Conservation (phyloP, 2,113 vertebrate genomes). For the Brienomyrus longianalis region DNA sequence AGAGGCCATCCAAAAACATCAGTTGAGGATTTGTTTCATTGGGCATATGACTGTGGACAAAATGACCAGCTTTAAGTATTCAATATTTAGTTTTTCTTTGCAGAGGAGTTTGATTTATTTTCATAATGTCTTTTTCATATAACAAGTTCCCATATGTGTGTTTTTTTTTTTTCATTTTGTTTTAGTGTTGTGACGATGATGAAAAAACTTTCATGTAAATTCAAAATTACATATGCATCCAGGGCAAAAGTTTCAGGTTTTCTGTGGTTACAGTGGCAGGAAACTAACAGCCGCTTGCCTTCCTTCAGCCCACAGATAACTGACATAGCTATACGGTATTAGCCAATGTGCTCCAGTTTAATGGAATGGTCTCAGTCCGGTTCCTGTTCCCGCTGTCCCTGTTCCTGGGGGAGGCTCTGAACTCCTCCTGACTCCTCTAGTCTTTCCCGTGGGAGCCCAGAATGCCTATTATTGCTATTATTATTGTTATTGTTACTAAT, state of each 20-base stretch:
- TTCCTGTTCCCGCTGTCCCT: background rate
- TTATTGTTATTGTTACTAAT: constrained; percentile 1
- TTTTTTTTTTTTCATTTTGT: background rate
- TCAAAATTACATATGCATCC: constrained; percentile 7
- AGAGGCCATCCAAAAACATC: background rate
- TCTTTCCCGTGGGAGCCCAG: background rate
- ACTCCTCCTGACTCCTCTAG: background rate
- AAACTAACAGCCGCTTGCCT: background rate
- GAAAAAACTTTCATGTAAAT: constrained; percentile 6
- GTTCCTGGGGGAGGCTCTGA: background rate
- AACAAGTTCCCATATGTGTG: background rate
- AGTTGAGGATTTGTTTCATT: background rate
- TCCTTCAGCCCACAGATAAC: background rate
- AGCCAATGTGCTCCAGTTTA: background rate
- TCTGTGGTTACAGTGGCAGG: constrained; percentile 1
- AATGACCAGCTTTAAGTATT: background rate
- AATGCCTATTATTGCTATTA: background rate
- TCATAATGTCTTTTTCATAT: background rate
- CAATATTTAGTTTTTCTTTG: background rate
- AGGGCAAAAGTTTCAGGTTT: constrained; percentile 11
- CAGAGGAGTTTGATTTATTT: background rate
- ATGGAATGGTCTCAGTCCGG: background rate
- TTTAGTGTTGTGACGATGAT: background rate
- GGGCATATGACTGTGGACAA: background rate
- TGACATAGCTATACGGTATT: background rate